phyloP scores from a whole-genome alignment of 2,888 invertebrate species.

The Andrena bicolor region DNA sequence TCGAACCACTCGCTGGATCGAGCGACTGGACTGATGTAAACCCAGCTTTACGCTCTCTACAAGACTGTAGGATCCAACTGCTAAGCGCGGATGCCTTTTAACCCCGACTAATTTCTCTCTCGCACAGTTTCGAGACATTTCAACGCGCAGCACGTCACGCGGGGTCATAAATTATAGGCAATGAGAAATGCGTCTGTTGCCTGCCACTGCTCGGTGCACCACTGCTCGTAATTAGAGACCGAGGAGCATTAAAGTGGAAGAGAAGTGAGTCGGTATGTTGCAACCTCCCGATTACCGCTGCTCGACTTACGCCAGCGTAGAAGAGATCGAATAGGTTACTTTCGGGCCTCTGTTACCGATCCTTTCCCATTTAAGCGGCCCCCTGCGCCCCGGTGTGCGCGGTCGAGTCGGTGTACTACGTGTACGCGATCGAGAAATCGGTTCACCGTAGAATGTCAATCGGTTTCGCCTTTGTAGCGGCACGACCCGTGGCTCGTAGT shows the following conservation, averaged over 20 bases:
- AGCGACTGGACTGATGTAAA: too few species aligned
- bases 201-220: conserved; percentile 46
- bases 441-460: neutral
- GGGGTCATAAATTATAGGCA: conserved; percentile 37
- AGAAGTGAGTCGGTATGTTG: conserved; percentile 34
- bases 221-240: conserved; percentile 58
- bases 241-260: conserved; percentile 38
- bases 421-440: neutral
- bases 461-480: neutral
- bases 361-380: too few species aligned
- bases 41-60: too few species aligned
- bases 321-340: conserved; percentile 23
- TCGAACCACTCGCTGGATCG: too few species aligned
- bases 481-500: neutral
- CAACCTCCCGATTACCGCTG: conserved; percentile 35
- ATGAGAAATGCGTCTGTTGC: conserved; percentile 52
- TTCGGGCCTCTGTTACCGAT: neutral
- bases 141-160: conserved; percentile 32
- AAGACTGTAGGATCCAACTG: neutral
- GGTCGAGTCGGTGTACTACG: too few species aligned
- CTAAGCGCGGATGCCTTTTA: neutral
- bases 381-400: too few species aligned
- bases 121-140: conserved; percentile 3
- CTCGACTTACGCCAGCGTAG: conserved; percentile 29
- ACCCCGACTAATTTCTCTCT: conserved; percentile 6